Base-by-base conservation (phyloP, 2,113 vertebrate genomes). In the Myxocyprinus asiaticus region DNA sequence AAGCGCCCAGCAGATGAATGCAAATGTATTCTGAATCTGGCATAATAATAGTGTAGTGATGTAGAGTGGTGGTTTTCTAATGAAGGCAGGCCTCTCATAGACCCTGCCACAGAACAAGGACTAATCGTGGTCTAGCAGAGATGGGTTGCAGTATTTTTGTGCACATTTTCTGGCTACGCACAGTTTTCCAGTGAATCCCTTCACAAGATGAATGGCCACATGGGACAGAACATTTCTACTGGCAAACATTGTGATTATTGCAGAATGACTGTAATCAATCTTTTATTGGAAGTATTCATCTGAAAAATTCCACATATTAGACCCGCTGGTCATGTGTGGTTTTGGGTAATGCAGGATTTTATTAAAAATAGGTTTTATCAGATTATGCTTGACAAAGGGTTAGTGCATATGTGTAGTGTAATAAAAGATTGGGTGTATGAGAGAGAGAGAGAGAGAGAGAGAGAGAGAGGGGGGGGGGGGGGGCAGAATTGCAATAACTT, bases 21-120 rank as follows among this genome's bases (percentile, higher is more conserved):
- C 64, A 80, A 80, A 82, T 79, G 22, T 68, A 81, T 72, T 75
- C 56, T 10, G 63, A 45, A 9, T 43, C 67, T 79, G 83, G 76
- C 64, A 77, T 77, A 73, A 71, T 80, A 66, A 82, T 71, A 74
- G 73, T 53, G 67, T 64, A 51, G 67, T 77, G 74, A 66, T 75
- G 73, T 56, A 75, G 59, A 80, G 64, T 55, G 61, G 43, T 67
- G 59, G 68, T 48, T 55, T 51, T 53, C n/a, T 82, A 65, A 81
- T 75, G 63, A 83, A 75, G 48, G 67, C 15, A 63, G n/a, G 56
- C 15, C 62, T 76, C 53, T 65, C 33, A 76, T 45, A 77, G 15
- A 67, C 63, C 70, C 11, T 66, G n/a, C 69, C 43, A 66, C 12
- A 59, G 44, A 79, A 83, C 78, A 77, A 71, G 48, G 67, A 22